Conservation (phyloP, 2,113 vertebrate genomes). For the Burhinus bistriatus region DNA sequence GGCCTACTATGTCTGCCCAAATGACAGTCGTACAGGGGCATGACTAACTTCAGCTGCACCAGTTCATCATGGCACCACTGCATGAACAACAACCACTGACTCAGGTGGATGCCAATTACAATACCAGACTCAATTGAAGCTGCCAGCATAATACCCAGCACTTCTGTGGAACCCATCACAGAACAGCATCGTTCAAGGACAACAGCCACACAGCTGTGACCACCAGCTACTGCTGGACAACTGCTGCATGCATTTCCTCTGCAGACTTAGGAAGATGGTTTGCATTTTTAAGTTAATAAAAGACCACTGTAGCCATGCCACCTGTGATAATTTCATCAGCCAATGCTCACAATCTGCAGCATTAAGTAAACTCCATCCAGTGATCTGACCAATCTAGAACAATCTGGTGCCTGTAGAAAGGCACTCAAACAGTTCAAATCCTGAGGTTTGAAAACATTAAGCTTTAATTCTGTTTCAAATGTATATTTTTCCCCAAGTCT, state of each 20-base stretch:
- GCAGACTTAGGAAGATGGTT: neutral
- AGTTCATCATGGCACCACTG: rapidly evolving
- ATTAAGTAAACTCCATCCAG: neutral
- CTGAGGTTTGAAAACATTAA: neutral
- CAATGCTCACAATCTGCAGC: neutral
- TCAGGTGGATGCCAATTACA: neutral
- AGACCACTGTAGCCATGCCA: neutral
- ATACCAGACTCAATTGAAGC: neutral
- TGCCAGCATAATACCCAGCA: neutral
- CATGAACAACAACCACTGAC: neutral
- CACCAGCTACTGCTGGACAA: neutral
- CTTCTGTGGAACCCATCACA: neutral
- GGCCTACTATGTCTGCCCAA: neutral
- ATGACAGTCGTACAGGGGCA: neutral
- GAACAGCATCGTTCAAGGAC: neutral
- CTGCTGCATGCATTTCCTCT: neutral
- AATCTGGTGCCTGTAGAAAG: neutral
- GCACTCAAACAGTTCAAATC: neutral
- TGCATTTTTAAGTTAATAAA: neutral
- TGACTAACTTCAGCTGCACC: neutral
- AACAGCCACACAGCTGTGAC: neutral
- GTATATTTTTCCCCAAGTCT: neutral
- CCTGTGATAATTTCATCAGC: neutral
- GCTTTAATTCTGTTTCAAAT: neutral
- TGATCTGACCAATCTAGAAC: neutral